Base-by-base conservation (phyloP, 2,888 invertebrate species). In the Emmelina monodactyla region DNA sequence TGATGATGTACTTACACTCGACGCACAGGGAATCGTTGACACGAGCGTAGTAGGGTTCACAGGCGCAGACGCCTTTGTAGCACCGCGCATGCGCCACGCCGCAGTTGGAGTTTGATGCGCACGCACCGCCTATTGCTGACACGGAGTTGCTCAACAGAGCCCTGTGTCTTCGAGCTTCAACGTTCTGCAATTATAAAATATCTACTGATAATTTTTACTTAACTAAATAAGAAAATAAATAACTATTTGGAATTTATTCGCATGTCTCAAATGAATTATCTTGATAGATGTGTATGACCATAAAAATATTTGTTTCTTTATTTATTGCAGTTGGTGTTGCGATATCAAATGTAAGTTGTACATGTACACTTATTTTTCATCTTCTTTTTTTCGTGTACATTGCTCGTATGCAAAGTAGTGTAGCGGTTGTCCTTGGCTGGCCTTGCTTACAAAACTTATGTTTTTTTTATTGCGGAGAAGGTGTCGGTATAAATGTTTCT, bases 1-100 rank as follows among this genome's bases (percentile, higher is more conserved):
- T 19, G 6, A 19, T 25, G 25, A 29, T 14, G 9, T 29, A 84
- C 87, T 88, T 82, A 94, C 93, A 91, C 82, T 91, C 90, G 51
- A 93, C 81, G 73, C 94, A 94, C 42, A 84, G 84, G 39, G 89
- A 87, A 51, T 84, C 83, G 71, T 94, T 90, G 62, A 87, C 86
- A 60, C 84, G 84, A 22, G 92, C 92, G 68, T 85, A 91, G 71
- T 90, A 92, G 19, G 92, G 88, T 63, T 88, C 87, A 68, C 94
- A 94, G 39, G 86, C 83, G 75, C 94, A 94, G 45, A 84, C 82
- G 48, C 91, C 91, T 55, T 81, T 70, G 45, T 82, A 68, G 63
- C 90, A 90, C 42, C 82, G 82, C 43, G 88, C 85, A 54, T 87
- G 84, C 38, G 76, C 64, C 42, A 87, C 82, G 45, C 19, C 19